phyloP scores from a whole-genome alignment of 2,797 vertebrate species.

The Labeo calbasu region DNA sequence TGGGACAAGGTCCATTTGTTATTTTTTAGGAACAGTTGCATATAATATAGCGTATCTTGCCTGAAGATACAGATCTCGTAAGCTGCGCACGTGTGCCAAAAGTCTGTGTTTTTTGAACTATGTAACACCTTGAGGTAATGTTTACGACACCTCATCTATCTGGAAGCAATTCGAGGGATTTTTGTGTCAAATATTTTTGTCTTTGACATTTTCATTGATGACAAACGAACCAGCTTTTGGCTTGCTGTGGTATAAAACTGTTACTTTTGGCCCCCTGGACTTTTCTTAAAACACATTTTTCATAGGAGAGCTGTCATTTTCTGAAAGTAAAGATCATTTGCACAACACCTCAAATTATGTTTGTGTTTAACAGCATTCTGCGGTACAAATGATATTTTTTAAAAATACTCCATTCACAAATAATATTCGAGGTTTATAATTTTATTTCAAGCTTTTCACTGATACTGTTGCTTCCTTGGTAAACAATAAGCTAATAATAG shows the following conservation, averaged over 20 bases:
- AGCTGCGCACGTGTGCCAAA: constrained; percentile 5
- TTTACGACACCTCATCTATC: constrained; percentile 12
- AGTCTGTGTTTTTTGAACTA: constrained; percentile 21
- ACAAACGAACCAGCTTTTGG: constrained; percentile 1
- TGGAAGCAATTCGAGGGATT: constrained; percentile 21
- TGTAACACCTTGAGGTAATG: constrained; percentile 36
- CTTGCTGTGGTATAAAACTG: neutral
- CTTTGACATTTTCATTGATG: constrained; percentile 12
- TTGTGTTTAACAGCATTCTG: neutral
- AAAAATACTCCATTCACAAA: neutral
- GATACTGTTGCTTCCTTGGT: neutral
- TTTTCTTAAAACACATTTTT: neutral
- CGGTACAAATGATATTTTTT: neutral
- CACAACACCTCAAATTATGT: neutral
- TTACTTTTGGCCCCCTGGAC: neutral
- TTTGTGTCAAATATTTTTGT: constrained; percentile 10
- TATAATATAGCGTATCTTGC: constrained; percentile 35
- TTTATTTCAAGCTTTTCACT: neutral
- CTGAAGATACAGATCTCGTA: constrained; percentile 31
- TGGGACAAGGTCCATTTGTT: constrained; percentile 55
- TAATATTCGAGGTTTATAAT: neutral
- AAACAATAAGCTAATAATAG: neutral
- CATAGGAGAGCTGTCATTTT: neutral
- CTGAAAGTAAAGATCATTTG: neutral
- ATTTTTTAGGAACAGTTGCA: constrained; percentile 46